phyloP scores from a whole-genome alignment of 64 coral and sea anemone genomes.

The Pachyseris speciosa region DNA sequence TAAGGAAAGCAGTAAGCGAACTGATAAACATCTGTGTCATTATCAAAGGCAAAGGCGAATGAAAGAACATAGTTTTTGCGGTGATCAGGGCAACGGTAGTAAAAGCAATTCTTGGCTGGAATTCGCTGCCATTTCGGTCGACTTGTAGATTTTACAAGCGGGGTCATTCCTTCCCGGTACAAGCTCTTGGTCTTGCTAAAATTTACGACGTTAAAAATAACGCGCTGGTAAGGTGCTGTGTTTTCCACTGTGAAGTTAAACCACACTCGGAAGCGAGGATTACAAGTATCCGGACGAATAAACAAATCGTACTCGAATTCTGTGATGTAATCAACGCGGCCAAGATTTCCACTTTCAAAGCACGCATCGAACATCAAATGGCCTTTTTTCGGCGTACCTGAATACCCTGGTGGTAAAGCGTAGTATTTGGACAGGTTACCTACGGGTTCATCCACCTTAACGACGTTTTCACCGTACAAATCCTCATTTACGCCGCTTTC shows the following conservation, averaged over 20 bases:
- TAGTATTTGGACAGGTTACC: constrained; percentile 92
- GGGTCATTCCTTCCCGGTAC: constrained; percentile 99
- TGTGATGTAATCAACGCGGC: constrained; percentile 94
- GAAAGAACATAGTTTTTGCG: constrained; percentile 98
- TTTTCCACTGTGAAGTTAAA: constrained; percentile 99
- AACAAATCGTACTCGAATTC: constrained; percentile 99
- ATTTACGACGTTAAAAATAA: constrained; percentile 98
- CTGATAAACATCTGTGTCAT: constrained; percentile 94
- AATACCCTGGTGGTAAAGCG: constrained; percentile 73
- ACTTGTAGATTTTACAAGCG: constrained; percentile 92
- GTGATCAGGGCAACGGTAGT: constrained; percentile 98
- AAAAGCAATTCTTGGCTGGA: constrained; percentile 96
- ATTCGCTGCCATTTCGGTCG: constrained; percentile 98
- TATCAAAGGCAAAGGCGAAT: constrained; percentile 98
- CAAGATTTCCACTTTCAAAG: constrained; percentile 99
- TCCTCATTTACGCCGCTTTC: constrained; percentile 80
- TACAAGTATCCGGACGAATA: constrained; percentile 95
- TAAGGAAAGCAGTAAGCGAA: constrained; percentile 99
- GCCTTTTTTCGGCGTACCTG: constrained; percentile 87
- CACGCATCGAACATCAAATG: constrained; percentile 92
- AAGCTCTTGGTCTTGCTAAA: constrained; percentile 99
- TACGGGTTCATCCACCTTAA: constrained; percentile 77
- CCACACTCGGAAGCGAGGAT: constrained; percentile 96
- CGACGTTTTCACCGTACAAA: constrained; percentile 58
- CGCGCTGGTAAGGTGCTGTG: constrained; percentile 90